Conservation (phyloP, 1,140 invertebrate species). For the Dendroctonus ponderosae region DNA sequence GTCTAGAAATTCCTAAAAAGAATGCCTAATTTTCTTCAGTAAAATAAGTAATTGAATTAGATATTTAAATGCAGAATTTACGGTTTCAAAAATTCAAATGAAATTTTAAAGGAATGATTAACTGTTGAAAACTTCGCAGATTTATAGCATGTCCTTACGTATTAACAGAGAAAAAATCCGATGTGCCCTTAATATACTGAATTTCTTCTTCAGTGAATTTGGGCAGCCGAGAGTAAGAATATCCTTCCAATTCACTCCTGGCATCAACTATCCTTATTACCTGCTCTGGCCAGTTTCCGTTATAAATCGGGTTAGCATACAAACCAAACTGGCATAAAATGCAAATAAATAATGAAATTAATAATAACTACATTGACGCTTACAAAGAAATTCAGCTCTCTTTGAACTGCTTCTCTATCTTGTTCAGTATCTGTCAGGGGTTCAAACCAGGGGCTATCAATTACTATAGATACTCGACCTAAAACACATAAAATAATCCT, state of each 20-base stretch:
- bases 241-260: constrained; percentile 60
- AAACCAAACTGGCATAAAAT: constrained; percentile 54
- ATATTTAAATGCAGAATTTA: too few relatives aligned
- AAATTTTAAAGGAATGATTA: too few relatives aligned
- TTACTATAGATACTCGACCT: constrained; percentile 56
- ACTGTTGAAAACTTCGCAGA: neutral
- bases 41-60: too few relatives aligned
- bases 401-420: constrained; percentile 30
- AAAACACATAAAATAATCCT: constrained; percentile 2
- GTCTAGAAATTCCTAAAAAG: too few relatives aligned
- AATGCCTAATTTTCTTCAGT: too few relatives aligned
- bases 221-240: constrained; percentile 53
- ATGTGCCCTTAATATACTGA: constrained; percentile 33
- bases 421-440: constrained; percentile 38
- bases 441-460: constrained; percentile 53
- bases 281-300: constrained; percentile 63
- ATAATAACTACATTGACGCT: neutral
- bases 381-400: constrained; percentile 31
- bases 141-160: constrained; percentile 6
- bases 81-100: too few relatives aligned
- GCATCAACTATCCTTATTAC: constrained; percentile 55
- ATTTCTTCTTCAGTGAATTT: constrained; percentile 32
- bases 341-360: too few relatives aligned
- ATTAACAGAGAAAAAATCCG: constrained; percentile 33
- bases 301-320: constrained; percentile 62